Evolutionary conservation across 2,888 invertebrate genomes (phyloP), one percentile per base, ranked within the genome.

Genomic region (Osmoderma eremita): DNA sequence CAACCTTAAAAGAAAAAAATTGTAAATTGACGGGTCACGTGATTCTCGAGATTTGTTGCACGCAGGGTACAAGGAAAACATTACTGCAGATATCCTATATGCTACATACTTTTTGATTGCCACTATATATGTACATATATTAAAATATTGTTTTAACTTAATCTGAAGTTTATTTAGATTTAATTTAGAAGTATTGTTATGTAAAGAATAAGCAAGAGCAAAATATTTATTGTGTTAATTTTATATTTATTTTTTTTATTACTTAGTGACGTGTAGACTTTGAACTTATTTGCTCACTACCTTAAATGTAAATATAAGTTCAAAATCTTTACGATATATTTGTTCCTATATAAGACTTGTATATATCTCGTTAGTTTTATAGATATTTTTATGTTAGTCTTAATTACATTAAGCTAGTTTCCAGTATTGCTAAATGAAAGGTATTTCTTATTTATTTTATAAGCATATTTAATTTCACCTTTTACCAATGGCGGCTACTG

Each of bases 261-360:
- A 48, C 45, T 45, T 61, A 61, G 42, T 45, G 58, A 61, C 58
- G 58, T 56, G 22, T 22, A 20, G 56, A 56, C 13, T 41, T 56
- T 56, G 56, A 56, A 56, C 42, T 56, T 56, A n/a, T n/a, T n/a
- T n/a, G n/a, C n/a, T 42, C 13, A 22, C 17, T 12, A 13, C 54
- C 41, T 20, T 17, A 3, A 54, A 41, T 13, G 56, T 12, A 22
- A 56, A 41, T 56, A 42, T 22, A 56, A 61, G 45, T 42, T 48
- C 58, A 61, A 61, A 45, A 61, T 61, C 58, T 41, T 61, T 45
- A 61, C 58, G 58, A 61, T n/a, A 42, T 61, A 45, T 61, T 61
- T 61, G 58, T 61, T 61, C 58, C 71, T 71, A 71, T 65, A 69
- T 61, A 71, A 71, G 71, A 71, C 71, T 71, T 71, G 65, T 61